Evolutionary conservation across 1,140 invertebrate genomes (phyloP).

Genomic region (Heliconius congener): DNA sequence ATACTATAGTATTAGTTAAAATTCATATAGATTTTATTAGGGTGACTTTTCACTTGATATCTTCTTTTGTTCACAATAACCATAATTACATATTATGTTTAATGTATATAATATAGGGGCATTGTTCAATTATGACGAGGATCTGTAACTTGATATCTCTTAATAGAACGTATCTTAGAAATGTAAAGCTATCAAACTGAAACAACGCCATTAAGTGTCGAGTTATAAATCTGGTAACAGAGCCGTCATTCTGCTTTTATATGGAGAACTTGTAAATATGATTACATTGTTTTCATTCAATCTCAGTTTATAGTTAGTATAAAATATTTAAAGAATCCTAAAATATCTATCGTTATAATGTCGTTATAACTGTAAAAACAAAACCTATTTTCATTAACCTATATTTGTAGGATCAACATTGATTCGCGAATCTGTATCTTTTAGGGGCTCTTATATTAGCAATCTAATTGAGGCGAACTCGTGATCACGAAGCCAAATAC

Average conservation of each 20-base stretch:
- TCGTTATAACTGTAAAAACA: too few species aligned
- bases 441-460: constrained; percentile 4
- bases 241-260: background rate
- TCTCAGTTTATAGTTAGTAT: background rate
- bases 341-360: background rate
- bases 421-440: background rate
- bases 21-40: too few species aligned
- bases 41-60: too few species aligned
- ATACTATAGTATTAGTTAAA: too few species aligned
- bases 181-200: background rate
- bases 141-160: constrained; percentile 1
- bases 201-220: constrained; percentile 3
- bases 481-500: constrained; percentile 18
- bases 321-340: background rate
- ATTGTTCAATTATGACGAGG: background rate
- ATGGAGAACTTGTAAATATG: background rate
- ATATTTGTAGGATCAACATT: background rate
- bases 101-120: background rate
- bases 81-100: background rate
- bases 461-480: constrained; percentile 21
- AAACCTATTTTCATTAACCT: too few species aligned
- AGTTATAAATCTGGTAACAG: constrained; percentile 4
- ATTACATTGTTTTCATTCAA: background rate
- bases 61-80: too few species aligned
- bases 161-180: constrained; percentile 1